Evolutionary conservation across 1,140 invertebrate genomes (phyloP).

Genomic region (Cyclargus thomasi): DNA sequence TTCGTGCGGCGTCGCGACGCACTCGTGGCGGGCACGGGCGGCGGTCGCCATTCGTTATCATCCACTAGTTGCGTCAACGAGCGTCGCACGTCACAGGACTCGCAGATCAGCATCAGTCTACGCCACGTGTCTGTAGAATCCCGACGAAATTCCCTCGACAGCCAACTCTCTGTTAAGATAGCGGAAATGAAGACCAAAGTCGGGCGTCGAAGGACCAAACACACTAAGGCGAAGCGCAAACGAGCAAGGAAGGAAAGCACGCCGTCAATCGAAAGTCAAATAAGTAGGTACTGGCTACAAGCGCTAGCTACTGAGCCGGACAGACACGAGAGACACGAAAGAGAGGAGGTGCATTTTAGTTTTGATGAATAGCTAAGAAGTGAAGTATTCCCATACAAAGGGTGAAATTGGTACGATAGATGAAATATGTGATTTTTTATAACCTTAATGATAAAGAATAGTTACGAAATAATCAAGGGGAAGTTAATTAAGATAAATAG

Average conservation of each 20-base stretch:
- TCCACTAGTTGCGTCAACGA: constrained; percentile 54
- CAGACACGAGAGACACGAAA: constrained; percentile 40
- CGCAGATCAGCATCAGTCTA: constrained; percentile 87
- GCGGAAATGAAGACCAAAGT: constrained; percentile 86
- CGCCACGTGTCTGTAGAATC: constrained; percentile 88
- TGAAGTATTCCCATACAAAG: no score
- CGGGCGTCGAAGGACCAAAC: constrained; percentile 69
- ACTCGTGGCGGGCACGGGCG: constrained; percentile 76
- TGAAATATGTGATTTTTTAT: no score
- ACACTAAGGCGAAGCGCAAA: constrained; percentile 58
- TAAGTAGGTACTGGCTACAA: constrained; percentile 77
- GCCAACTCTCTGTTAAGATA: constrained; percentile 88
- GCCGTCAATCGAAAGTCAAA: constrained; percentile 86
- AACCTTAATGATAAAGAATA: no score
- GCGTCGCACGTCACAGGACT: constrained; percentile 78
- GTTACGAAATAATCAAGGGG: no score
- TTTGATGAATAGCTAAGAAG: constrained; percentile 47
- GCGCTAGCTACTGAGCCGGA: constrained; percentile 60
- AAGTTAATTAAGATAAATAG: no score
- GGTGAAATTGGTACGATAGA: no score
- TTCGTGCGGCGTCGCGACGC: constrained; percentile 89
- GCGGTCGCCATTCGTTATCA: constrained; percentile 75
- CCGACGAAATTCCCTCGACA: constrained; percentile 88
- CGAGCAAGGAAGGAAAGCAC: constrained; percentile 81
- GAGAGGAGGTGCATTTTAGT: constrained; percentile 66